Conservation (phyloP, 2,797 vertebrate species). For the Thamnophis elegans region DNA sequence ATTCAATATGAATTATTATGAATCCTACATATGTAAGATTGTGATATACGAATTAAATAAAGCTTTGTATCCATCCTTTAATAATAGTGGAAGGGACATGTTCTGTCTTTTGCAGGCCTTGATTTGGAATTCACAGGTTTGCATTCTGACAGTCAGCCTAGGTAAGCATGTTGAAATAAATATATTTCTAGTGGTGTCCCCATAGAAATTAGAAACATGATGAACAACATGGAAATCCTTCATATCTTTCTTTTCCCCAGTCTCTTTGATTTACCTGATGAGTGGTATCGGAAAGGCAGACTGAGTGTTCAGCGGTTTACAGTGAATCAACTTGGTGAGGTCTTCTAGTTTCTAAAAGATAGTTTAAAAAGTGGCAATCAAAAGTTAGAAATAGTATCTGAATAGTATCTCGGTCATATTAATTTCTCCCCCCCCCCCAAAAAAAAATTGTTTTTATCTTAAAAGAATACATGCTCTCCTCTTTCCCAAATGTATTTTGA, state of each 20-base stretch:
- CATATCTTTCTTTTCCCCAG: slow-evolving; percentile 36
- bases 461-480: background rate
- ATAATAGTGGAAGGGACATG: background rate
- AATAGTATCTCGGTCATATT: background rate
- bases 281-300: slow-evolving; percentile 69
- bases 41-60: background rate
- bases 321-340: slow-evolving; percentile 72
- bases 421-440: background rate
- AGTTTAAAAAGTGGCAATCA: background rate
- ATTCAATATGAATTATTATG: background rate
- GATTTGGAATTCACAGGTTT: slow-evolving; percentile 75
- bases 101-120: slow-evolving; percentile 56
- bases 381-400: background rate
- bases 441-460: background rate
- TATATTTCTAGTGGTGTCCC: background rate
- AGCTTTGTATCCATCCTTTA: background rate
- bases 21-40: background rate
- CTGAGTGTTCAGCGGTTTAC: slow-evolving; percentile 67
- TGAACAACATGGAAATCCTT: background rate
- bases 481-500: background rate
- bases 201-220: accelerated
- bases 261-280: slow-evolving; percentile 67
- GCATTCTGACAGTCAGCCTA: slow-evolving; percentile 57
- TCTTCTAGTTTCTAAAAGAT: background rate
- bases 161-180: slow-evolving; percentile 56